Percentiles rank a stretch among this genome's conserved stretches.
Evolutionary conservation across 2,888 invertebrate species (phyloP).

Genomic region (Erebia aethiops): DNA sequence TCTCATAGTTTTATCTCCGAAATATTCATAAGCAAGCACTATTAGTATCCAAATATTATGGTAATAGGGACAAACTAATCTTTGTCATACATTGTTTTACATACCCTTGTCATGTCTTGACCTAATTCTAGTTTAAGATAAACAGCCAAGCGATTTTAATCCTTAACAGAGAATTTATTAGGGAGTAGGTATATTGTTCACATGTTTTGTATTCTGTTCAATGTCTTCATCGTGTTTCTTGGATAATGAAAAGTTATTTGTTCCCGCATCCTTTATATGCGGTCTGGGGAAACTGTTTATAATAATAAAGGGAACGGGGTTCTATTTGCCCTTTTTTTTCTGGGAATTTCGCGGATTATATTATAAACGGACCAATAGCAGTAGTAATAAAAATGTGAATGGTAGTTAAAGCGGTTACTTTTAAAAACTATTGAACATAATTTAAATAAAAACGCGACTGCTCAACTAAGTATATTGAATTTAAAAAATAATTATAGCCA

Average conservation of each 20-base stretch:
- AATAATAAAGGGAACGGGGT: slow-evolving; percentile 16
- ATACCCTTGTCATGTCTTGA: slow-evolving; percentile 30
- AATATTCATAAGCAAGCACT: slow-evolving; percentile 26
- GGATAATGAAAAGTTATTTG: slow-evolving; percentile 39
- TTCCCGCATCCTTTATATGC: slow-evolving; percentile 29
- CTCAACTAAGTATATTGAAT: too few species aligned
- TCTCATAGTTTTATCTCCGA: not conserved
- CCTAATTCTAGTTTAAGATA: slow-evolving; percentile 29
- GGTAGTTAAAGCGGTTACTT: not conserved
- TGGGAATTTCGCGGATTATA: slow-evolving; percentile 1
- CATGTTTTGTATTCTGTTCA: slow-evolving; percentile 30
- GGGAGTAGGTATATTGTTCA: slow-evolving; percentile 16
- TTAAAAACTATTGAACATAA: not conserved
- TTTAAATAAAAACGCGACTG: too few species aligned
- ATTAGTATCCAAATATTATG: slow-evolving; percentile 26
- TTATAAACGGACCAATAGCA: not conserved
- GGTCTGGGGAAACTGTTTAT: slow-evolving; percentile 9
- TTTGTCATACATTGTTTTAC: slow-evolving; percentile 32
- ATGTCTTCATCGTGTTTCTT: slow-evolving; percentile 37
- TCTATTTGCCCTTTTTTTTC: slow-evolving; percentile 5
- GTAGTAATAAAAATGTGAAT: not conserved
- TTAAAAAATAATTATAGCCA: too few species aligned
- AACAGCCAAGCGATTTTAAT: slow-evolving; percentile 25
- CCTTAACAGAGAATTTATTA: slow-evolving; percentile 20
- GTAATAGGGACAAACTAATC: slow-evolving; percentile 31